phyloP scores from a whole-genome alignment of 2,113 vertebrate genomes.

The Puffinus mauretanicus region DNA sequence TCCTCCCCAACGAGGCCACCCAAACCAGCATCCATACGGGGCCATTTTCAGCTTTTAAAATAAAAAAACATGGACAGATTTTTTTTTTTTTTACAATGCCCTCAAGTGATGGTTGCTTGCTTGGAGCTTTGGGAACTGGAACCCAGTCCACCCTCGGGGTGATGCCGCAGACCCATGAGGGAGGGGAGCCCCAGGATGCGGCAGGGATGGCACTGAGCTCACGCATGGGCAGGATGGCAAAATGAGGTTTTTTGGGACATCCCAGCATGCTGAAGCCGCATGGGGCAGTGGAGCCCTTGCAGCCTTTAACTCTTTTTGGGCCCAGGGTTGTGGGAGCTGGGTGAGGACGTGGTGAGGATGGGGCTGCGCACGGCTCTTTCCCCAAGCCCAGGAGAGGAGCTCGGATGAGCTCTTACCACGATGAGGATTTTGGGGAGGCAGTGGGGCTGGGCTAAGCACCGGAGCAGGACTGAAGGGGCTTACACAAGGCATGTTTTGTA shows the following conservation, averaged over 20 bases:
- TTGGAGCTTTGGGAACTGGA: background rate
- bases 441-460: background rate
- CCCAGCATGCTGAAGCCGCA: background rate
- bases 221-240: accelerated
- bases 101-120: background rate
- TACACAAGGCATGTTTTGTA: constrained; percentile 60
- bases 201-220: background rate
- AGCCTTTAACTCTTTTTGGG: background rate
- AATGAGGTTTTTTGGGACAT: background rate
- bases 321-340: background rate
- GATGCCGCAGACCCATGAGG: background rate
- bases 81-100: background rate
- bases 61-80: accelerated
- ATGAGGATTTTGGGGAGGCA: constrained; percentile 1
- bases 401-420: accelerated
- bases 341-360: background rate
- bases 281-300: background rate
- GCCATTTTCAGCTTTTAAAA: background rate
- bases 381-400: background rate
- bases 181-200: accelerated
- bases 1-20: background rate
- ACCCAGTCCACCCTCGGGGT: background rate
- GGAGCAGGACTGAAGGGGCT: background rate
- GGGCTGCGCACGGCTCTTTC: background rate
- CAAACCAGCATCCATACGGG: background rate